These are phyloP conservation scores for Acinonyx jubatus DNA, from an alignment of 2,113 vertebrate genomes.

Conservation along the genomic window DNA sequence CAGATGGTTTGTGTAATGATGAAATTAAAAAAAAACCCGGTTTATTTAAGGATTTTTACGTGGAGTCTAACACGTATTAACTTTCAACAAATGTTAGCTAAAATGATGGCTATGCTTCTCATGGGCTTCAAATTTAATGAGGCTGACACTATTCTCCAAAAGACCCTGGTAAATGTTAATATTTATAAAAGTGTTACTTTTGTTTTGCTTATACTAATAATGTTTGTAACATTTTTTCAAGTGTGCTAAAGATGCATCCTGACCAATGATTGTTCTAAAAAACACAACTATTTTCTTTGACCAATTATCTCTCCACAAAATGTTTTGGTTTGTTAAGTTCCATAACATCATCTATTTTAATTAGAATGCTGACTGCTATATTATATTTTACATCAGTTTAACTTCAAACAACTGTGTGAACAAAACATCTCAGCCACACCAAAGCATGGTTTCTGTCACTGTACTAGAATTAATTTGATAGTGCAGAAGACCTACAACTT, in stretches of 20 bases:
- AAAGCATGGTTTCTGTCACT: background rate
- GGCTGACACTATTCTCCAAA: background rate
- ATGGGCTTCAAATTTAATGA: background rate
- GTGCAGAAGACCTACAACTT: background rate
- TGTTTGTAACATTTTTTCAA: background rate
- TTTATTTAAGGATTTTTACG: background rate
- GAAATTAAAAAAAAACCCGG: background rate
- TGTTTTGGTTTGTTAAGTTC: background rate
- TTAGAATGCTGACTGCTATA: background rate
- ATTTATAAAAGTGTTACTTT: background rate
- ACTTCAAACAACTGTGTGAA: background rate
- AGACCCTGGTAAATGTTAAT: background rate
- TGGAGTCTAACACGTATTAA: background rate
- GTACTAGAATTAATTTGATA: background rate
- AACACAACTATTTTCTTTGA: background rate
- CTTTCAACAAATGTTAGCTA: background rate
- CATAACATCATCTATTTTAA: background rate
- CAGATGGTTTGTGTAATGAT: background rate
- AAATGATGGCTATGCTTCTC: background rate
- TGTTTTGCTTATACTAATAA: background rate
- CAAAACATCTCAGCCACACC: background rate
- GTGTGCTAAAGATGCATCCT: background rate
- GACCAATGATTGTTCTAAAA: background rate
- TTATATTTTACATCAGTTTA: background rate
- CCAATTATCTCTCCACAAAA: background rate